Conservation (phyloP, 2,888 invertebrate species). For the Hypercompe scribonia region DNA sequence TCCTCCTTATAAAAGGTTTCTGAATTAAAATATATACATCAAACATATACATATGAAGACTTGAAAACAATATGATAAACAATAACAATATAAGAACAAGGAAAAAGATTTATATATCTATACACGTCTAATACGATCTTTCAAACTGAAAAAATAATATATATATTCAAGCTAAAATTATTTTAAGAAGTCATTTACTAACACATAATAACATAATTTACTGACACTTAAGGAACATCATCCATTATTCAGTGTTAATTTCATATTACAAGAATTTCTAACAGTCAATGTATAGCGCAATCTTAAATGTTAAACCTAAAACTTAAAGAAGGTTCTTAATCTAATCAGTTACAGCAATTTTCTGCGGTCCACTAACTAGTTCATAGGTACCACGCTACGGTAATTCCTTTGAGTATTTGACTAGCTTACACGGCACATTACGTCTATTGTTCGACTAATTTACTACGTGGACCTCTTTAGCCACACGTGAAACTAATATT, state of each 20-base stretch:
- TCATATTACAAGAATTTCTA: neutral
- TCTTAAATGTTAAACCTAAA: neutral
- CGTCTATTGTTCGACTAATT: constrained; percentile 24
- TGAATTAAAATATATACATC: neutral
- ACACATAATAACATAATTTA: no score
- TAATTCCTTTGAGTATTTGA: constrained; percentile 37
- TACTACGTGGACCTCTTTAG: constrained; percentile 7
- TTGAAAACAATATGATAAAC: no score
- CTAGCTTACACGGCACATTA: constrained; percentile 28
- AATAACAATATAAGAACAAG: no score
- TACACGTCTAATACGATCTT: no score
- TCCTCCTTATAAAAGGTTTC: no score
- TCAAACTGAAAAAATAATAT: neutral
- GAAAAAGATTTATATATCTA: no score
- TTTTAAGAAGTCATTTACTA: neutral
- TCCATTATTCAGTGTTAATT: neutral
- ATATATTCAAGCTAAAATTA: neutral
- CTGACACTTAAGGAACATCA: neutral
- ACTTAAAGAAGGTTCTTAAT: neutral
- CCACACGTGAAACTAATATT: constrained; percentile 28
- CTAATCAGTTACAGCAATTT: constrained; percentile 9
- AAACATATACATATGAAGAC: no score
- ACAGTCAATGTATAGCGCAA: neutral
- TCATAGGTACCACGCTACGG: neutral
- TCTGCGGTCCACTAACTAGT: constrained; percentile 5